phyloP scores from a whole-genome alignment of 1,140 invertebrate genomes.

The Drosophila nikananu region DNA sequence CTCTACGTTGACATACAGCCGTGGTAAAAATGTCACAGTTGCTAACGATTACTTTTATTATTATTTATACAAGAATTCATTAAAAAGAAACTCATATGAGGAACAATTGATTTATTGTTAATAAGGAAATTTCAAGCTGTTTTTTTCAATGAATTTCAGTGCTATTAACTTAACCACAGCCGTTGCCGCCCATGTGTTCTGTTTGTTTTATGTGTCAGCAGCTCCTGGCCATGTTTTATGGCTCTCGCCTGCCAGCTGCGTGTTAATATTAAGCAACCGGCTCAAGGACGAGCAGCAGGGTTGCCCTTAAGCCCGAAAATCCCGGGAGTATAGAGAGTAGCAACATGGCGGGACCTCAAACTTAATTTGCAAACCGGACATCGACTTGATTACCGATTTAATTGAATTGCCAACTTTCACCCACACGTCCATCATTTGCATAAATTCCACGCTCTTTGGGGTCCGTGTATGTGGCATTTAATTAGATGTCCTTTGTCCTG shows the following conservation, averaged over 20 bases:
- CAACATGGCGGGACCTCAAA: constrained; percentile 7
- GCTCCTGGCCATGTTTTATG: constrained; percentile 59
- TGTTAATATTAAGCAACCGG: constrained; percentile 58
- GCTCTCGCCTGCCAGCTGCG: constrained; percentile 52
- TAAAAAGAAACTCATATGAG: not conserved
- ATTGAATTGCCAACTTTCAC: constrained; percentile 48
- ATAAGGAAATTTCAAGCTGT: not conserved
- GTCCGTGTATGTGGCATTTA: constrained; percentile 19
- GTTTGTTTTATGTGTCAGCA: constrained; percentile 49
- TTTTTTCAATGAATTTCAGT: not conserved
- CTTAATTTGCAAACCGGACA: constrained; percentile 43
- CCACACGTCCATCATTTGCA: constrained; percentile 48
- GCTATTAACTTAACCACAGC: not conserved
- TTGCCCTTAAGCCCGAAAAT: constrained; percentile 20
- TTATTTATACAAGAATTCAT: not conserved
- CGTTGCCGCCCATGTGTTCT: constrained; percentile 23
- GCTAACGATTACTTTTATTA: too few relatives aligned
- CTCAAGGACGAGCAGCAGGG: constrained; percentile 21
- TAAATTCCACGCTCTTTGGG: constrained; percentile 33
- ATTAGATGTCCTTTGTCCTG: constrained; percentile 34
- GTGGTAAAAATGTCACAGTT: not conserved
- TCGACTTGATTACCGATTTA: constrained; percentile 54
- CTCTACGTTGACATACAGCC: constrained; percentile 22
- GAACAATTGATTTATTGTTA: not conserved
- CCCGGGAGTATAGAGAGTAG: constrained; percentile 16